These are phyloP conservation scores for Stylophora pistillata DNA, from an alignment of 64 coral and sea anemone genomes.

Conservation along the genomic window DNA sequence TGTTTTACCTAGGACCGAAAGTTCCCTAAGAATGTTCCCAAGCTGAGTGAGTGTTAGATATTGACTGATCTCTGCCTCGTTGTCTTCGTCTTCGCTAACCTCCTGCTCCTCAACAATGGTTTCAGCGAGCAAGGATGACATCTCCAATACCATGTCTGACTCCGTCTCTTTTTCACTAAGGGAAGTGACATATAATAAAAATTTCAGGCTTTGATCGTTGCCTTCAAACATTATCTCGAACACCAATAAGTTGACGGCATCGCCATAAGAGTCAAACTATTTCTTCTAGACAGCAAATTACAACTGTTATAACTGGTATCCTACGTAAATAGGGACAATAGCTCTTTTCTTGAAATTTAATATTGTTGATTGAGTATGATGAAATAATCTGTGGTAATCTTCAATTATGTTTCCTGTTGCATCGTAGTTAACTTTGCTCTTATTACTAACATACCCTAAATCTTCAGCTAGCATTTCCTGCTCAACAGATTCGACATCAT, in stretches of 20 bases:
- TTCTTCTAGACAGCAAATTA: too few relatives aligned
- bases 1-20: conserved; percentile 47
- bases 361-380: too few relatives aligned
- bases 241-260: too few relatives aligned
- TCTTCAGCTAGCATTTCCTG: not conserved
- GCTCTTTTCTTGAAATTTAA: too few relatives aligned
- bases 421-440: not conserved
- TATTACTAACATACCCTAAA: not conserved
- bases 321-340: too few relatives aligned
- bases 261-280: too few relatives aligned
- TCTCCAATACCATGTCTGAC: not conserved
- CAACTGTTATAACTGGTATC: too few relatives aligned
- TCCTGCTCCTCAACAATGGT: not conserved
- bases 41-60: conserved; percentile 73
- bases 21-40: conserved; percentile 47
- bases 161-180: not conserved
- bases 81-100: not conserved
- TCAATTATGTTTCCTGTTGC: not conserved
- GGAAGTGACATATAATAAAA: not conserved
- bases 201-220: too few relatives aligned
- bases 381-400: too few relatives aligned
- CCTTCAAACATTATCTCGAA: too few relatives aligned
- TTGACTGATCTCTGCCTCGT: conserved; percentile 27
- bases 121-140: not conserved
- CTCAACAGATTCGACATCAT: not conserved